Evolutionary conservation across 2,797 vertebrate genomes (phyloP).

Genomic region (Cuniculus paca): DNA sequence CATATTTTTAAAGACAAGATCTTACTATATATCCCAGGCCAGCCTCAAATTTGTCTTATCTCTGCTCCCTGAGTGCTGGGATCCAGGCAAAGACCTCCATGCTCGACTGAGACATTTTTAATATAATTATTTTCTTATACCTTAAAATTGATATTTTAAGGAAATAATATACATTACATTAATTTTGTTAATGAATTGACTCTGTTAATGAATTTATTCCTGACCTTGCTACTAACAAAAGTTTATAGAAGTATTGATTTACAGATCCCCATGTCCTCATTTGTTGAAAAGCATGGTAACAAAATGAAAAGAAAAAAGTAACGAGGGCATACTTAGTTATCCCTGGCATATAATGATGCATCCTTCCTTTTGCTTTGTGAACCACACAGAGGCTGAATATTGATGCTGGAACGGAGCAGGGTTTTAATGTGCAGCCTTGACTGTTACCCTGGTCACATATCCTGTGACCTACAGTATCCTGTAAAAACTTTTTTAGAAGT

Average conservation of each 20-base stretch:
- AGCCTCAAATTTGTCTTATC: neutral
- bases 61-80: neutral
- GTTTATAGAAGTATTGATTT: neutral
- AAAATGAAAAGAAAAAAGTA: neutral
- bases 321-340: fast-evolving
- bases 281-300: neutral
- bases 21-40: neutral
- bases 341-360: fast-evolving
- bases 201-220: neutral
- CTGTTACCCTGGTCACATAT: neutral
- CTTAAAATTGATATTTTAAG: neutral
- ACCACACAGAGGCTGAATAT: neutral
- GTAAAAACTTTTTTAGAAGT: neutral
- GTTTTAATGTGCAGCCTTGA: neutral
- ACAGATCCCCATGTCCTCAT: neutral
- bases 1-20: neutral
- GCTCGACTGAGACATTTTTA: neutral
- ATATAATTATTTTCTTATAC: neutral
- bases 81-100: neutral
- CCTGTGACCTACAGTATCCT: neutral
- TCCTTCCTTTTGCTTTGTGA: neutral
- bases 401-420: neutral
- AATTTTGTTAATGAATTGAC: neutral
- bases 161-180: neutral
- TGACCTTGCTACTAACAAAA: neutral